Evolutionary conservation across 2,888 invertebrate species (phyloP).

Genomic region (Argynnis bischoffii): DNA sequence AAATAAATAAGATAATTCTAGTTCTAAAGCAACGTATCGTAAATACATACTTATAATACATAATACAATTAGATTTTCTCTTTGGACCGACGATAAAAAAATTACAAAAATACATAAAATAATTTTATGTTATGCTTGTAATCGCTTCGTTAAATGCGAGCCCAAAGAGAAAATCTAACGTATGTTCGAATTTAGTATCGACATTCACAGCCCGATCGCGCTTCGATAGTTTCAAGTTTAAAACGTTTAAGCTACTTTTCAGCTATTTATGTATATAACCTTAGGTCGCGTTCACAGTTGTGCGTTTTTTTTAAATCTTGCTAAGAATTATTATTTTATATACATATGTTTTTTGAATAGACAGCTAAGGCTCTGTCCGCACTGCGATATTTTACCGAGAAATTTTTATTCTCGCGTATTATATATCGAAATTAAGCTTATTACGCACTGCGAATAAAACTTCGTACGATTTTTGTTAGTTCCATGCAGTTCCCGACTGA

Average conservation of each 20-base stretch:
- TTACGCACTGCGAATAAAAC: too few relatives aligned
- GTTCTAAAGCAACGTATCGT: constrained; percentile 45
- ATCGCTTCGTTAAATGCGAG: not conserved
- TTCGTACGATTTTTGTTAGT: too few relatives aligned
- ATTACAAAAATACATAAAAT: not conserved
- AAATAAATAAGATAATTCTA: constrained; percentile 54
- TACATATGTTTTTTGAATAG: too few relatives aligned
- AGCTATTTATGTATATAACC: constrained; percentile 11
- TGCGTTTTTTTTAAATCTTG: constrained; percentile 17
- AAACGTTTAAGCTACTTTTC: not conserved
- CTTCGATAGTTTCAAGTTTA: constrained; percentile 7
- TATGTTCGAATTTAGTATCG: constrained; percentile 13
- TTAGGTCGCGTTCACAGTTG: constrained; percentile 9
- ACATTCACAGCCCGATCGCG: constrained; percentile 27
- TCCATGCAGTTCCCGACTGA: too few relatives aligned
- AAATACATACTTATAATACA: constrained; percentile 41
- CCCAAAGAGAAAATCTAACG: constrained; percentile 13
- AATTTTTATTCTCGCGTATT: too few relatives aligned
- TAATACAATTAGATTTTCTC: constrained; percentile 1
- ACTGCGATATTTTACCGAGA: too few relatives aligned
- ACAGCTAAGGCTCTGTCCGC: too few relatives aligned
- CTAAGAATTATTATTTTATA: not conserved
- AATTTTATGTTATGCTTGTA: not conserved
- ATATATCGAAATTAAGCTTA: too few relatives aligned
- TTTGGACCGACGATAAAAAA: not conserved